Conservation (phyloP, 2,113 vertebrate genomes). For the Pheucticus melanocephalus region DNA sequence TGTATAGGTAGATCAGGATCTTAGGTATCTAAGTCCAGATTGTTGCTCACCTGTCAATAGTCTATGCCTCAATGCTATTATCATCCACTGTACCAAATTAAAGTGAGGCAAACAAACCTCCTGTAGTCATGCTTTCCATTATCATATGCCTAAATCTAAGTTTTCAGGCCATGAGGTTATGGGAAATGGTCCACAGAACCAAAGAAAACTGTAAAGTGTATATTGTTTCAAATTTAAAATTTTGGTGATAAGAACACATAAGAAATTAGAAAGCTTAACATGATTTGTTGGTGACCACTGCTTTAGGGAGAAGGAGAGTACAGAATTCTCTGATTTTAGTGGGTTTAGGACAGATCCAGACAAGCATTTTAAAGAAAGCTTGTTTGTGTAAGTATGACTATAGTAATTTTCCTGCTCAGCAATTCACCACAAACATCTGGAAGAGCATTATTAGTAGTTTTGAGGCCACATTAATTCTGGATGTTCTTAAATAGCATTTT, state of each 20-base stretch:
- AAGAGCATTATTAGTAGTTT: conserved; percentile 19
- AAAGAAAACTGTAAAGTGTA: neutral
- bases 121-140: neutral
- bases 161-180: neutral
- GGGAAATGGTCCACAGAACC: neutral
- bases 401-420: conserved; percentile 24
- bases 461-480: conserved; percentile 2
- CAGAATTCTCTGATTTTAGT: neutral
- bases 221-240: neutral
- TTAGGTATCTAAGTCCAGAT: neutral
- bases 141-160: neutral
- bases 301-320: neutral
- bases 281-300: neutral
- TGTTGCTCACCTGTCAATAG: neutral
- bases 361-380: neutral
- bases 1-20: neutral
- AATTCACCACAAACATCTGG: conserved; percentile 21
- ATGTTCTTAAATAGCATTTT: conserved; percentile 28
- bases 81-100: neutral
- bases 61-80: neutral
- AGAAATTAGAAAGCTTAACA: neutral
- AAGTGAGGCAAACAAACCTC: neutral
- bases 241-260: neutral
- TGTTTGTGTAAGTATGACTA: conserved; percentile 10
- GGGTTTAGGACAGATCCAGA: neutral